Evolutionary conservation across 2,113 vertebrate genomes (phyloP).

Genomic region (Urocitellus parryii): DNA sequence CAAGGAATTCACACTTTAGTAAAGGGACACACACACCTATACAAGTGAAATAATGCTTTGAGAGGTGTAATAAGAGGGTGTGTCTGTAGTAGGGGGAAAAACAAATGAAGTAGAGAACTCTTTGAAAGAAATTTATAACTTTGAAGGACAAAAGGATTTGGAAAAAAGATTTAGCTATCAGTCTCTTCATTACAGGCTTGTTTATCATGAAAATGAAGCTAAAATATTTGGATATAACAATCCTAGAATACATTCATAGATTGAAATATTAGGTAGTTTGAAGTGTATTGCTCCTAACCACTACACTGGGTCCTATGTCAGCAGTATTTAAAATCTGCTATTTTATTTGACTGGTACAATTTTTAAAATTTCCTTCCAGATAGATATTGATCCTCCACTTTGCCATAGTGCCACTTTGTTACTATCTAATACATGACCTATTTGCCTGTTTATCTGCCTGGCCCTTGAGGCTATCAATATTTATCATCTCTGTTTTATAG

Average conservation of each 20-base stretch:
- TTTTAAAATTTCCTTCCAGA: not conserved
- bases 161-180: not conserved
- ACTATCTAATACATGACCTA: not conserved
- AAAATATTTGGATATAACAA: not conserved
- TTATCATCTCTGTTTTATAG: not conserved
- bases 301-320: not conserved
- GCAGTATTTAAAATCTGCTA: slow-evolving; percentile 43
- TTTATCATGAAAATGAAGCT: not conserved
- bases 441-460: not conserved
- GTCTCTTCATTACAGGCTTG: not conserved
- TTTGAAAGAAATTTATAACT: slow-evolving; percentile 30
- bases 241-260: not conserved
- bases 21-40: not conserved
- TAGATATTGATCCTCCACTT: slow-evolving; percentile 15
- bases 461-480: not conserved
- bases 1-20: not conserved
- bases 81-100: not conserved
- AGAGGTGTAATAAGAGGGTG: not conserved
- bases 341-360: slow-evolving; percentile 53
- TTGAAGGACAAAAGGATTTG: not conserved
- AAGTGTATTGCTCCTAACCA: not conserved
- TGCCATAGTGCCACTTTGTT: not conserved
- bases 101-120: not conserved
- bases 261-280: not conserved
- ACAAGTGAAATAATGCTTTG: not conserved